Percentiles rank a stretch among this genome's conserved stretches.
Evolutionary conservation across 2,888 invertebrate species (phyloP).

Genomic region (Euphydryas editha): DNA sequence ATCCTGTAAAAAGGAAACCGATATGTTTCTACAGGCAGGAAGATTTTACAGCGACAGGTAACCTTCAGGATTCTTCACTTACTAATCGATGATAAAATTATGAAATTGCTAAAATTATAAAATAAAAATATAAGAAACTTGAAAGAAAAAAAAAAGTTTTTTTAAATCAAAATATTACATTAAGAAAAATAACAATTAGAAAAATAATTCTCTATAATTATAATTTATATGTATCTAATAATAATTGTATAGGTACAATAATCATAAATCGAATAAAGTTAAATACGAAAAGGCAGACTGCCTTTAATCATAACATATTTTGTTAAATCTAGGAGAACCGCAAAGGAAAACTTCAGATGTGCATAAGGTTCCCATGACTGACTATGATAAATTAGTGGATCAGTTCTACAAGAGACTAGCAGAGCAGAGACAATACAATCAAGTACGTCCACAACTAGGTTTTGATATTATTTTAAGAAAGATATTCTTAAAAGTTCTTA

Average conservation of each 20-base stretch:
- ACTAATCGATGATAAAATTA: background rate
- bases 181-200: no score
- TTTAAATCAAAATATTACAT: no score
- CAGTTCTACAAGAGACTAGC: slow-evolving; percentile 78
- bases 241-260: no score
- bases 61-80: no score
- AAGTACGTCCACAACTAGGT: slow-evolving; percentile 56
- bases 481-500: no score
- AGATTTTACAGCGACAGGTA: slow-evolving; percentile 83
- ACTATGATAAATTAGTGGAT: slow-evolving; percentile 81
- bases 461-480: no score
- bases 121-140: background rate
- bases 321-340: slow-evolving; percentile 58
- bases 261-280: no score
- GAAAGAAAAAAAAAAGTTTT: background rate
- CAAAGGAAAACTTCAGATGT: slow-evolving; percentile 56
- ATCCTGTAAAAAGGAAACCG: slow-evolving; percentile 83
- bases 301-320: background rate
- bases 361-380: slow-evolving; percentile 62
- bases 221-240: no score
- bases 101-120: background rate
- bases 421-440: slow-evolving; percentile 77
- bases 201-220: no score
- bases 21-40: slow-evolving; percentile 84
- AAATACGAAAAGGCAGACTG: background rate